A percentile compares a stretch with the other conserved stretches of the same genome.
Evolutionary conservation across 2,888 invertebrate species (phyloP).

Genomic region (Latrodectus elegans): DNA sequence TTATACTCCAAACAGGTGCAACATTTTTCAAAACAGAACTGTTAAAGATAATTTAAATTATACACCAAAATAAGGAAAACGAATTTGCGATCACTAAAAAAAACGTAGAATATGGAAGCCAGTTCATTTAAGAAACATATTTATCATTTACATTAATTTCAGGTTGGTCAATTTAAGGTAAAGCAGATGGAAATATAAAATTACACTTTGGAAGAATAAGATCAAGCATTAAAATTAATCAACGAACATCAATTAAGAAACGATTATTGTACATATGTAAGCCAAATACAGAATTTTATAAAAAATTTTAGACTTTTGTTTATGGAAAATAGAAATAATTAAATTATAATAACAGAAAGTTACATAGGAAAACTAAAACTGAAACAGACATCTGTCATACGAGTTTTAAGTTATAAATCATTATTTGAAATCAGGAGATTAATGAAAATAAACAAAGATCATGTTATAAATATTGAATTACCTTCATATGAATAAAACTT

Average conservation of each 20-base stretch:
- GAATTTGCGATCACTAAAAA: too few species aligned
- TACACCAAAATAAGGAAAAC: too few species aligned
- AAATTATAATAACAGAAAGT: neutral
- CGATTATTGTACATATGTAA: neutral
- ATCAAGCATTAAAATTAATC: neutral
- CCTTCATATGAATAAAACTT: neutral
- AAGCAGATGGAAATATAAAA: too few species aligned
- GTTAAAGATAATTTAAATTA: too few species aligned
- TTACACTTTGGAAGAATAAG: neutral
- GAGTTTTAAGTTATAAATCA: neutral
- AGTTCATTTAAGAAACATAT: too few species aligned
- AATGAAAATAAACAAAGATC: neutral
- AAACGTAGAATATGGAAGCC: too few species aligned
- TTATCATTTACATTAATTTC: too few species aligned
- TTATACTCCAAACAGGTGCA: too few species aligned
- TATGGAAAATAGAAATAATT: too few species aligned
- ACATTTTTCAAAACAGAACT: too few species aligned
- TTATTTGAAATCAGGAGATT: neutral
- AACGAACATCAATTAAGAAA: neutral
- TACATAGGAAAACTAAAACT: constrained; percentile 17
- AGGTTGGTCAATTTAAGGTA: too few species aligned
- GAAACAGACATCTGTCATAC: constrained; percentile 4
- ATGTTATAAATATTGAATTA: neutral
- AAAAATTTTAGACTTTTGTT: neutral
- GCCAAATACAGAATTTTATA: neutral